Evolutionary conservation across 2,888 invertebrate species (phyloP).

Genomic region (Lottia scabra): DNA sequence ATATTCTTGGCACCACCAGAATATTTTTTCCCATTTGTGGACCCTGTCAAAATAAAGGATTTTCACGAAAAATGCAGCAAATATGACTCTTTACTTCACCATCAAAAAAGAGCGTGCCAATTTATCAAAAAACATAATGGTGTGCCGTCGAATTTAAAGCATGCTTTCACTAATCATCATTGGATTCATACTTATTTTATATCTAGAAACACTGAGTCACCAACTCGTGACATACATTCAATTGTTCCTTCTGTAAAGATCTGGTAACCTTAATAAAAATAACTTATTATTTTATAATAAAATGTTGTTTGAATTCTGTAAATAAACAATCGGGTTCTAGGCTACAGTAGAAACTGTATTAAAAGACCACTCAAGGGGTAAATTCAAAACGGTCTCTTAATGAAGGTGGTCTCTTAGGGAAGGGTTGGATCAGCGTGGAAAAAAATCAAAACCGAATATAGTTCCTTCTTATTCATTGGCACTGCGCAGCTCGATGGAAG

Average conservation of each 20-base stretch:
- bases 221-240: conserved; percentile 36
- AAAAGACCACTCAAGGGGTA: too few species aligned
- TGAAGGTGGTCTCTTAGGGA: too few species aligned
- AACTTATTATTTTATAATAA: too few species aligned
- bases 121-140: conserved; percentile 45
- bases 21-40: conserved; percentile 60
- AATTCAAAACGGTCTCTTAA: too few species aligned
- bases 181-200: conserved; percentile 60
- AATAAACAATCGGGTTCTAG: too few species aligned
- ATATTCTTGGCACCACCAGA: conserved; percentile 57
- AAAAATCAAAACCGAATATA: too few species aligned
- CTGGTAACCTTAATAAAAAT: too few species aligned
- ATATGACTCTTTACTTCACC: conserved; percentile 37
- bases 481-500: too few species aligned
- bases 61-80: conserved; percentile 48
- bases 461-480: too few species aligned
- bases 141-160: conserved; percentile 36
- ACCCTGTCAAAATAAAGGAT: conserved; percentile 52
- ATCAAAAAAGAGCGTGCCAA: conserved; percentile 51
- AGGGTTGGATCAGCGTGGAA: too few species aligned
- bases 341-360: too few species aligned
- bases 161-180: conserved; percentile 55
- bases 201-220: conserved; percentile 41
- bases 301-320: too few species aligned
- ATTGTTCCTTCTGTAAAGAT: conserved; percentile 39